Percentiles rank a stretch among this genome's conserved stretches.
Conservation (phyloP, 2,113 vertebrate genomes). For the Gavialis gangeticus region DNA sequence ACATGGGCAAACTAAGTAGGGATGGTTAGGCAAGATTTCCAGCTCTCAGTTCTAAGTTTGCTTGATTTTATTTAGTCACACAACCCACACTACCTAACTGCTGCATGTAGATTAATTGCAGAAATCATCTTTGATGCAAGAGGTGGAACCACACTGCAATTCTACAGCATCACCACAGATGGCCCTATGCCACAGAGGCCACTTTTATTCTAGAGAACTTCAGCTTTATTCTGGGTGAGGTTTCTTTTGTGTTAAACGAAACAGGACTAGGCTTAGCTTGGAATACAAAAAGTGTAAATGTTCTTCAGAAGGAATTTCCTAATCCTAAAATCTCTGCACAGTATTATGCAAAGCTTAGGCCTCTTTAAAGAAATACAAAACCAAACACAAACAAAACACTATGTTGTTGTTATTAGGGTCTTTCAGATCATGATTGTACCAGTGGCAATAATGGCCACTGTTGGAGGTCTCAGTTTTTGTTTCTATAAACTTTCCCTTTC, state of each 20-base stretch:
- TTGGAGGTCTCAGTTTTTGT: neutral
- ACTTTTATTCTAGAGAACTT: neutral
- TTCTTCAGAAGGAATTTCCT: neutral
- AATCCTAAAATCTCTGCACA: neutral
- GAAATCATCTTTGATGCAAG: conserved; percentile 49
- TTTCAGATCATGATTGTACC: conserved; percentile 29
- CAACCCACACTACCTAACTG: neutral
- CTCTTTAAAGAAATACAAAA: neutral
- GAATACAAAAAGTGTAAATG: neutral
- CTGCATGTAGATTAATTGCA: neutral
- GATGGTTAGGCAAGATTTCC: neutral
- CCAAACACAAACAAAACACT: neutral
- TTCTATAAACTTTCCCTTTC: neutral
- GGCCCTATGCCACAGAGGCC: conserved; percentile 1
- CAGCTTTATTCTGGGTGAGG: neutral
- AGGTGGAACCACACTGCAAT: conserved; percentile 19
- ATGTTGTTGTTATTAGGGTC: neutral
- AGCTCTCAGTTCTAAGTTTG: neutral
- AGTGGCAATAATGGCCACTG: neutral
- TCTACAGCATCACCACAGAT: neutral
- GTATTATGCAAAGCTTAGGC: neutral
- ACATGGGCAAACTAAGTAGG: neutral
- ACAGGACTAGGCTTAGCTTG: neutral
- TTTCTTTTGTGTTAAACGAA: neutral
- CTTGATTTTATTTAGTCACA: neutral